Base-by-base conservation (phyloP, 2,113 vertebrate species). In the Dascyllus trimaculatus region DNA sequence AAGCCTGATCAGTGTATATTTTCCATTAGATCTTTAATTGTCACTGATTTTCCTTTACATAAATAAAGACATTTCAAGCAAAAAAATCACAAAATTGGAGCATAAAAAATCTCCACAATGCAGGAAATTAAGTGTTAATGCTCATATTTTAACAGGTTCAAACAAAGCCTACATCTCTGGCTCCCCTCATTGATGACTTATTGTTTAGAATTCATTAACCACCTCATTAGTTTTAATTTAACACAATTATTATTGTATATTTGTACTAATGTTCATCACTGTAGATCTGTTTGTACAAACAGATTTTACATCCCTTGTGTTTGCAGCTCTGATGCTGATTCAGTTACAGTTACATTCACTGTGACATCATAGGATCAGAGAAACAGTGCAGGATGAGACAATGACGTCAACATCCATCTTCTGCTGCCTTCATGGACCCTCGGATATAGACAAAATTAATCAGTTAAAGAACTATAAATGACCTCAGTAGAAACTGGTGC, bases 341-440 rank as follows among this genome's bases (percentile, higher is more conserved):
- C 43, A 57, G 32, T 57, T 58, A 32, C 52, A 59, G 19, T 26
- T 21, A 9, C 38, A 61, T 74, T 57, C 49, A 15, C 19, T 18
- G 26, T 70, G 68, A 76, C 68, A 18, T 82, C 75, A 71, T 26
- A 9, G 43, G 17, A 19, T 15, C 7, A 22, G 40, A 22, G 3
- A 9, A 53, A 32, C 19, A 24, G 25, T 25, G 0, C 5, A 54
- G 76, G 62, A 56, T 35, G 0, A 7, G 73, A 38, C 46, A 22
- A 43, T 64, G 75, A 80, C 58, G 8, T 86, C 71, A 53, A 2
- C 6, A 11, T 4, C 40, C 32, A 10, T 35, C 40, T 43, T 56
- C 32, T 53, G 68, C 13, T 77, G 68, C 82, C 26, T 73, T 81
- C 68, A 58, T 0, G 0, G 21, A 21, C 22, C 35, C 21, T 63